Conservation (phyloP, 2,113 vertebrate genomes). For the Dicentrarchus labrax region DNA sequence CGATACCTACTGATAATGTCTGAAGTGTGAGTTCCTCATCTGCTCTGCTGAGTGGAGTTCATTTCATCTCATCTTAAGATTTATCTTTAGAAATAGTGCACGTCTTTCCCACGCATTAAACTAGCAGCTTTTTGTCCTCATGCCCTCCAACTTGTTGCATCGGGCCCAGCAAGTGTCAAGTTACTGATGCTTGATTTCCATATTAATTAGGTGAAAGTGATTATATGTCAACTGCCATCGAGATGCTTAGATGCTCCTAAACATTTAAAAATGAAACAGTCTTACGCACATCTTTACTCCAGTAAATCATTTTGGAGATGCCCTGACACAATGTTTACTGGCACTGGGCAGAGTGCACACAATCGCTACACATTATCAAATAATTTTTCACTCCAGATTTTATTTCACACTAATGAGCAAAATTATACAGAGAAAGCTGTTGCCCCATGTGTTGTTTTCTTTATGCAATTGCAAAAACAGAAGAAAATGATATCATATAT, state of each 20-base stretch:
- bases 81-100: neutral
- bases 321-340: neutral
- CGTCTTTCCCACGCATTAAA: neutral
- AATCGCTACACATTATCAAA: too few relatives aligned
- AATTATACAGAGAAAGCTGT: neutral
- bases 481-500: neutral
- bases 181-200: neutral
- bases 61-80: slow-evolving; percentile 29
- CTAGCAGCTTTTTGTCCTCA: neutral
- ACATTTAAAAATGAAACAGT: neutral
- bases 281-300: too few relatives aligned
- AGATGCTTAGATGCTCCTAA: neutral
- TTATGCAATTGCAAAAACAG: neutral
- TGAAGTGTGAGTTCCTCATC: neutral
- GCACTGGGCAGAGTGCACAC: neutral
- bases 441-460: neutral
- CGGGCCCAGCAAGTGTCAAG: neutral
- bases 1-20: slow-evolving; percentile 16
- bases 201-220: neutral
- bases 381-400: neutral
- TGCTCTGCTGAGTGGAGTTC: slow-evolving; percentile 13
- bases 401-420: neutral
- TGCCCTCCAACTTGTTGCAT: neutral
- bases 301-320: neutral
- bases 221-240: neutral